Percentiles rank a stretch among this genome's conserved stretches.
These are phyloP conservation scores for Acanthopleura granulata DNA, from an alignment of 2,888 invertebrate genomes.

Conservation along the genomic window DNA sequence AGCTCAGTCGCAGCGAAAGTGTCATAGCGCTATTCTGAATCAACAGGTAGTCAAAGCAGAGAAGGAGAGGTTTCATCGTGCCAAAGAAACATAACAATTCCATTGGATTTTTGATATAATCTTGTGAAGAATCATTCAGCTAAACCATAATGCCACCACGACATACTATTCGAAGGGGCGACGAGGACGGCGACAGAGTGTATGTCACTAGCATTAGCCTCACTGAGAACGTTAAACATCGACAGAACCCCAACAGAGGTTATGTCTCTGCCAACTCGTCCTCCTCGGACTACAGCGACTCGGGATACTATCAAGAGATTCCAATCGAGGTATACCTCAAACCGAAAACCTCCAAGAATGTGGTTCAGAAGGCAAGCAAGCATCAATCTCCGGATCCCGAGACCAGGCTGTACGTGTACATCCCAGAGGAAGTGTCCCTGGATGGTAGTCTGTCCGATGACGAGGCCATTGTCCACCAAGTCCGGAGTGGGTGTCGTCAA, in stretches of 20 bases:
- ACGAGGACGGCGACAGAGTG: no score
- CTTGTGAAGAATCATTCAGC: no score
- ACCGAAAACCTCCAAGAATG: neutral
- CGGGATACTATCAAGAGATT: neutral
- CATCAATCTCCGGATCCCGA: neutral
- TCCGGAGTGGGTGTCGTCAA: neutral
- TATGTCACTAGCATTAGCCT: neutral
- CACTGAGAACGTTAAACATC: neutral
- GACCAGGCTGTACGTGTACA: neutral
- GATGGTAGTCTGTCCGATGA: neutral
- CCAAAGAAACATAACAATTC: no score
- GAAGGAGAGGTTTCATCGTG: no score
- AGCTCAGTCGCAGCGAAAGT: no score
- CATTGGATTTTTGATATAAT: no score
- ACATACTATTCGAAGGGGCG: no score
- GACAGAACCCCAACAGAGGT: neutral
- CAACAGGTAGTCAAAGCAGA: no score
- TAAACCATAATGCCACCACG: no score
- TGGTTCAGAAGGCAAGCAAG: neutral
- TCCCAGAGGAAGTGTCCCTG: neutral
- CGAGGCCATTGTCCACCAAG: conserved; percentile 3
- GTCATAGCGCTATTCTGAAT: no score
- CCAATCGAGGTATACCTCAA: neutral
- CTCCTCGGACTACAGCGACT: conserved; percentile 7
- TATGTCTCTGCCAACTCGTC: neutral